Conservation (phyloP, 2,888 invertebrate species). For the Drosophila parthenogenetica region DNA sequence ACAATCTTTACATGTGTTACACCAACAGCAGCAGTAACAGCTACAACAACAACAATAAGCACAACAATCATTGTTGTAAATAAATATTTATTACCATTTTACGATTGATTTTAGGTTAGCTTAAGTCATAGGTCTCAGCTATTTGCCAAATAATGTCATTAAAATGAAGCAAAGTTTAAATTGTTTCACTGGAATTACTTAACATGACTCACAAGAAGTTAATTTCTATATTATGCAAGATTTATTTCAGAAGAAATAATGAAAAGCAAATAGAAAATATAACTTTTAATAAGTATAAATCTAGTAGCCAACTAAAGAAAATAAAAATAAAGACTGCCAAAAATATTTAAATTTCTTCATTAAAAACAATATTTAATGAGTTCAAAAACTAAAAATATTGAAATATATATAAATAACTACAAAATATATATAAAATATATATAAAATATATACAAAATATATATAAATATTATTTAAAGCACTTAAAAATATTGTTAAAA, state of each 20-base stretch:
- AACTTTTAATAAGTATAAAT: no score
- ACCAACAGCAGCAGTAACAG: constrained; percentile 40
- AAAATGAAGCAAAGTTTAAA: constrained; percentile 14
- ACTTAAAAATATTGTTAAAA: no score
- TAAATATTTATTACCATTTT: constrained; percentile 79
- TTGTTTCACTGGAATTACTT: neutral
- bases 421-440: no score
- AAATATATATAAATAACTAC: no score
- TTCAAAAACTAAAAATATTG: no score
- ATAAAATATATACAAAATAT: no score
- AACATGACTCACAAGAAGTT: neutral
- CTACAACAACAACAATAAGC: constrained; percentile 28
- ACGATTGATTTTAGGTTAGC: constrained; percentile 72
- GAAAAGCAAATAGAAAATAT: neutral
- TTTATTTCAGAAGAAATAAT: neutral
- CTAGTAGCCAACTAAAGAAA: no score
- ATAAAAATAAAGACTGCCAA: no score
- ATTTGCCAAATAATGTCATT: constrained; percentile 66
- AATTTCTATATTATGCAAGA: neutral
- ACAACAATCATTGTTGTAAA: constrained; percentile 50
- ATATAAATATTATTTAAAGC: no score
- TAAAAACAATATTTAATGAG: no score
- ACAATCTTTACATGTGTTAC: constrained; percentile 77
- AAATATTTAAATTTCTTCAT: no score
- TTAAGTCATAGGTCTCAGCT: constrained; percentile 36